Evolutionary conservation across 2,113 vertebrate genomes (phyloP).

Genomic region (Notiomystis cincta): DNA sequence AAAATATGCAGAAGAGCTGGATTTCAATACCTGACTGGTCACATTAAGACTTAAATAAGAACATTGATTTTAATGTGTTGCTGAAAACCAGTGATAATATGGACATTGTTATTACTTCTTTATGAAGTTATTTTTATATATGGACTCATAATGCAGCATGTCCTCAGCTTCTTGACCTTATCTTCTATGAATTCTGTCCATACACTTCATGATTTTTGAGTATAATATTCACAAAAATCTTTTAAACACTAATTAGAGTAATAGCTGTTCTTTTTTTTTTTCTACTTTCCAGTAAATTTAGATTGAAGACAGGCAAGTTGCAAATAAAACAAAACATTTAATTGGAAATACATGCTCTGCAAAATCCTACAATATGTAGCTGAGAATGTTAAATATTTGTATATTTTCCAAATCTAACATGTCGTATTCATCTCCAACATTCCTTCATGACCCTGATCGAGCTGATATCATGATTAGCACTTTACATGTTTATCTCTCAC

Average conservation of each 20-base stretch:
- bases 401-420: background rate
- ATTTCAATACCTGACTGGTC: background rate
- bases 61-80: fast-evolving
- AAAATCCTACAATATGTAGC: fast-evolving
- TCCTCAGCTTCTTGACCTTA: background rate
- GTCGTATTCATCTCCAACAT: background rate
- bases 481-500: background rate
- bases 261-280: background rate
- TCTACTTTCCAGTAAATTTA: background rate
- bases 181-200: background rate
- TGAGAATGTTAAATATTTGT: background rate
- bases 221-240: background rate
- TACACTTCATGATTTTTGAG: background rate
- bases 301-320: background rate
- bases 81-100: background rate
- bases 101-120: background rate
- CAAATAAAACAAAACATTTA: background rate
- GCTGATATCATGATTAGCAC: background rate
- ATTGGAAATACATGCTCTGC: background rate
- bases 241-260: background rate
- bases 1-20: background rate
- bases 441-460: background rate
- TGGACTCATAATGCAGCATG: background rate
- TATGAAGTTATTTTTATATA: background rate
- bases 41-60: background rate